Evolutionary conservation across 2,888 invertebrate genomes (phyloP).

Genomic region (Drosophila eohydei): DNA sequence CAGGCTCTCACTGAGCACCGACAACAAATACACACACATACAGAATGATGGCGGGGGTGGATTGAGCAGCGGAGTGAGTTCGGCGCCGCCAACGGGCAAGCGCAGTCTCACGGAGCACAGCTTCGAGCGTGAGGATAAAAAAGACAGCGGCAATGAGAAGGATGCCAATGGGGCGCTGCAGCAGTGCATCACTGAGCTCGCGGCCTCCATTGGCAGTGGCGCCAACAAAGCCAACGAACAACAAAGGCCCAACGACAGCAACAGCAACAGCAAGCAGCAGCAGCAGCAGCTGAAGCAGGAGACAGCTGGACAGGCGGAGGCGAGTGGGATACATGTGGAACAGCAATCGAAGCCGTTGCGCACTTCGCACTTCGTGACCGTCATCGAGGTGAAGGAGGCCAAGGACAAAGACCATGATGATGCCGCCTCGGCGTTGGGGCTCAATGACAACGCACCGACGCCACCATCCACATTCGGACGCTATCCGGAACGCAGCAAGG

Average conservation of each 20-base stretch:
- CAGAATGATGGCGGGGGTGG: conserved; percentile 52
- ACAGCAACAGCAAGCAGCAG: conserved; percentile 12
- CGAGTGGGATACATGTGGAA: conserved; percentile 8
- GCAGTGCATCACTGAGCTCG: conserved; percentile 90
- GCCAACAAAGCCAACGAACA: conserved; percentile 54
- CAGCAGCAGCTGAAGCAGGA: conserved; percentile 17
- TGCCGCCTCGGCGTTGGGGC: conserved; percentile 3
- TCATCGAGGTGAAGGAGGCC: conserved; percentile 94
- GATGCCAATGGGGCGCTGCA: conserved; percentile 84
- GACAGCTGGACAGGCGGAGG: not conserved
- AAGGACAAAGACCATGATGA: conserved; percentile 82
- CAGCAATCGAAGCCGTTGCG: conserved; percentile 50
- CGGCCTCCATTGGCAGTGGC: conserved; percentile 84
- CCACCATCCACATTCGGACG: conserved; percentile 81
- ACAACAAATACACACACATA: conserved; percentile 81
- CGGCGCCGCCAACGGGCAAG: conserved; percentile 70
- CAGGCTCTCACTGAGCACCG: conserved; percentile 80
- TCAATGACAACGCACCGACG: conserved; percentile 31
- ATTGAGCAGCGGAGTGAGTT: conserved; percentile 56
- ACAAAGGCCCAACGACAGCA: conserved; percentile 35
- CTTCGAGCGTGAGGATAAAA: conserved; percentile 81
- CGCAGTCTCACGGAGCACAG: conserved; percentile 66
- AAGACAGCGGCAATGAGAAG: conserved; percentile 83
- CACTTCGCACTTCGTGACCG: conserved; percentile 90
- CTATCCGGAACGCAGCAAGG: conserved; percentile 75